Evolutionary conservation across 1,140 invertebrate genomes (phyloP).

Genomic region (Macrobrachium rosenbergii): DNA sequence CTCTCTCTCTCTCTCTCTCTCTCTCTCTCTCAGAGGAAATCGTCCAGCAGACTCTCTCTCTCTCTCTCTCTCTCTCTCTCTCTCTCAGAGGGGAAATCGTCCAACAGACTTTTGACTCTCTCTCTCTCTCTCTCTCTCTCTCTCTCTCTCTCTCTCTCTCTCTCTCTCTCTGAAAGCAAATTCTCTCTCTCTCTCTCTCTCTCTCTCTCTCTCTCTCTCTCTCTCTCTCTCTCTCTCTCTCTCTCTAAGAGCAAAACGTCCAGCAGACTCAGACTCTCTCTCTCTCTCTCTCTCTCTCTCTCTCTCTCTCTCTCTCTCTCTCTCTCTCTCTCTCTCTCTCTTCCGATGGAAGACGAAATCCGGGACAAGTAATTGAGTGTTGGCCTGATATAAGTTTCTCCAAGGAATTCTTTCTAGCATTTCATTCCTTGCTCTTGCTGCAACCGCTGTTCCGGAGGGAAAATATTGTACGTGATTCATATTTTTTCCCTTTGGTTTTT

Average conservation of each 20-base stretch:
- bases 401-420: too few species aligned
- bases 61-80: conserved; percentile 11
- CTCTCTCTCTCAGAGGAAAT: conserved; percentile 11
- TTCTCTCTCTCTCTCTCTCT: conserved; percentile 11
- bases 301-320: conserved; percentile 11
- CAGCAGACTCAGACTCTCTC: too few species aligned
- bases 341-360: not conserved
- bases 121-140: conserved; percentile 1
- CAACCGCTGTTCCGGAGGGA: too few species aligned
- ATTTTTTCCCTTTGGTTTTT: too few species aligned
- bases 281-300: not conserved
- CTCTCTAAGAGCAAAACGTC: too few species aligned
- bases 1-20: conserved; percentile 11
- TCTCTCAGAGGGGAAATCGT: too few species aligned
- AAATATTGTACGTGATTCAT: too few species aligned
- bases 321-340: conserved; percentile 11
- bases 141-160: conserved; percentile 1
- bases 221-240: conserved; percentile 11
- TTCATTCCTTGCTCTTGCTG: too few species aligned
- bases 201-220: not conserved
- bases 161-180: conserved; percentile 12
- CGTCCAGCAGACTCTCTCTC: too few species aligned
- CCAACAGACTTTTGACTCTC: too few species aligned
- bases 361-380: too few species aligned
- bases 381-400: too few species aligned